Conservation (phyloP, 2,113 vertebrate species). For the Triplophysa dalaica region DNA sequence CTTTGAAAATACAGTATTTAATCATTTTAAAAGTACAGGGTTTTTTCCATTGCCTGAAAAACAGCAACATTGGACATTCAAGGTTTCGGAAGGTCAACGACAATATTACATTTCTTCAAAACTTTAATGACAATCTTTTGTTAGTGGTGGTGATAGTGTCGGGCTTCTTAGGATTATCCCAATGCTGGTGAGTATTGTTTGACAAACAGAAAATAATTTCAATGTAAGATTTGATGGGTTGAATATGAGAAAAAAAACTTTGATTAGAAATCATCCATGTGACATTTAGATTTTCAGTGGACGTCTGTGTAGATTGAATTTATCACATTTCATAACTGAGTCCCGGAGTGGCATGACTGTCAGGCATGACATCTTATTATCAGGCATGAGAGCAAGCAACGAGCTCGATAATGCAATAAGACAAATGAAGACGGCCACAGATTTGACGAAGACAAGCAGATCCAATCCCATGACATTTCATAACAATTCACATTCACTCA, state of each 20-base stretch:
- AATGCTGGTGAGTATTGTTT: not conserved
- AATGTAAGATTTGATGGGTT: conserved; percentile 8
- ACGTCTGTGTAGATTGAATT: conserved; percentile 21
- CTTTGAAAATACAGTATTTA: too few species aligned
- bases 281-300: conserved; percentile 35
- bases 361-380: conserved; percentile 46
- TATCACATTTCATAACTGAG: conserved; percentile 43
- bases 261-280: conserved; percentile 22
- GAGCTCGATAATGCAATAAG: conserved; percentile 40
- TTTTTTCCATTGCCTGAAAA: too few species aligned
- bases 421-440: conserved; percentile 47
- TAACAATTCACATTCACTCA: conserved; percentile 11
- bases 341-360: conserved; percentile 23
- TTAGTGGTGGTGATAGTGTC: too few species aligned
- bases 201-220: conserved; percentile 15
- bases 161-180: not conserved
- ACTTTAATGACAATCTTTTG: too few species aligned
- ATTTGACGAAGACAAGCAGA: conserved; percentile 37
- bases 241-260: conserved; percentile 35
- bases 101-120: too few species aligned
- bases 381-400: conserved; percentile 26
- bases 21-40: too few species aligned
- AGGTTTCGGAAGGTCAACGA: too few species aligned
- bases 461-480: conserved; percentile 31
- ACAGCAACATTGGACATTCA: too few species aligned